Evolutionary conservation across 2,888 invertebrate species (phyloP).

Genomic region (Strigamia crassipes): DNA sequence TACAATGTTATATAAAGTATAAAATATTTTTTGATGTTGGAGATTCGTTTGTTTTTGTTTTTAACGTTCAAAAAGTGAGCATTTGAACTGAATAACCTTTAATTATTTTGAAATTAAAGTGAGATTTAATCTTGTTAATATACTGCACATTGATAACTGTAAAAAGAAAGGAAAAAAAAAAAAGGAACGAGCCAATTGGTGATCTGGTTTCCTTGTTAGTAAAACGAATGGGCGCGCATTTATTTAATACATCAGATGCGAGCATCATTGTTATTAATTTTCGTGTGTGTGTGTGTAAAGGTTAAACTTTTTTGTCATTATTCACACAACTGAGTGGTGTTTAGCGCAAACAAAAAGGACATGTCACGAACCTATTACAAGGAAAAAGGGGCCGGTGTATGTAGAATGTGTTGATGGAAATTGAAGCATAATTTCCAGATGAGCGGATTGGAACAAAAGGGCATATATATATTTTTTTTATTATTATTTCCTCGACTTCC

Average conservation of each 20-base stretch:
- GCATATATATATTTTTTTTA: neutral
- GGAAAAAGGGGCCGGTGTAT: neutral
- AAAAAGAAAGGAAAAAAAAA: neutral
- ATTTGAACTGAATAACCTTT: neutral
- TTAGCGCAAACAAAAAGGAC: constrained; percentile 12
- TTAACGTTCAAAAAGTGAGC: too few species aligned
- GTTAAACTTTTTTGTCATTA: constrained; percentile 3
- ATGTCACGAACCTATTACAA: constrained; percentile 18
- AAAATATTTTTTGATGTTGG: too few species aligned
- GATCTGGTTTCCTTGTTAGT: neutral
- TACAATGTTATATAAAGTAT: too few species aligned
- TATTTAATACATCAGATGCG: neutral
- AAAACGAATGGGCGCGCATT: neutral
- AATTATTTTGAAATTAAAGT: neutral
- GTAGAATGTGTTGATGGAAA: constrained; percentile 3
- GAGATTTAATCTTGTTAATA: neutral
- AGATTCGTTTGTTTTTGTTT: too few species aligned
- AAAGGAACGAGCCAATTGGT: neutral
- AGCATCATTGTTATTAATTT: neutral
- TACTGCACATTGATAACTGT: neutral
- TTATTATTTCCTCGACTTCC: neutral
- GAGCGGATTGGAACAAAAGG: constrained; percentile 6
- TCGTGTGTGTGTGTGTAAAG: neutral
- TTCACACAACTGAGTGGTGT: constrained; percentile 10
- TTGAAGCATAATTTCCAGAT: constrained; percentile 30